Conservation (phyloP, 2,797 vertebrate species). For the Sparus aurata region DNA sequence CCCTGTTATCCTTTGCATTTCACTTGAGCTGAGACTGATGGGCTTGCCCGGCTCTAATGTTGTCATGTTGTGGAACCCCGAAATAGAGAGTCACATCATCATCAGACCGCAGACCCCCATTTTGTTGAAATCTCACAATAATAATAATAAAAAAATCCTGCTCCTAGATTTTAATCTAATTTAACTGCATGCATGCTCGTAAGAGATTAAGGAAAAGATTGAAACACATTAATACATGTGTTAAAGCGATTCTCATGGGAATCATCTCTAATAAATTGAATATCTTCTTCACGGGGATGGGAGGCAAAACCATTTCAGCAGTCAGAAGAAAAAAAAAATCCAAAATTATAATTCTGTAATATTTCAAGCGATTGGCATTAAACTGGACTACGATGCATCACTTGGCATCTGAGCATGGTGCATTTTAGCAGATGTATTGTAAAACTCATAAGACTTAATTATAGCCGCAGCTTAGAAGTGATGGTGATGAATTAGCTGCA, state of each 20-base stretch:
- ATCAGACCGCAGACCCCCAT: conserved; percentile 56
- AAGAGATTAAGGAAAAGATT: background rate
- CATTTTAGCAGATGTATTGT: conserved; percentile 19
- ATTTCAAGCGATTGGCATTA: conserved; percentile 22
- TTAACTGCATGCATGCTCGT: background rate
- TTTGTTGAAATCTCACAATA: conserved; percentile 59
- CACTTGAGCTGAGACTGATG: conserved; percentile 47
- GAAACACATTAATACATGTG: background rate
- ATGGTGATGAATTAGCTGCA: conserved; percentile 44
- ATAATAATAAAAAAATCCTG: conserved; percentile 1
- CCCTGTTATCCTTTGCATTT: conserved; percentile 43
- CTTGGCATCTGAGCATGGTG: conserved; percentile 14
- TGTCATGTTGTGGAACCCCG: conserved; percentile 51
- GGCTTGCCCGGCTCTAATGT: conserved; percentile 65
- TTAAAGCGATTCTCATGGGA: conserved; percentile 8
- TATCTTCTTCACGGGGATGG: background rate
- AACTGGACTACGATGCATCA: conserved; percentile 7
- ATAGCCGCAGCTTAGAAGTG: conserved; percentile 23
- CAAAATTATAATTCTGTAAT: conserved; percentile 8
- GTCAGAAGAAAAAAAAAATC: background rate
- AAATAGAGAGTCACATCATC: conserved; percentile 32
- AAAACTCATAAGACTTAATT: conserved; percentile 28
- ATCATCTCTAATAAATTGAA: conserved; percentile 10
- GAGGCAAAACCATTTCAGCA: background rate
- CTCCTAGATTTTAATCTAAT: background rate